These are phyloP conservation scores for Dryoscopus gambensis DNA, from an alignment of 2,113 vertebrate genomes.

Conservation along the genomic window DNA sequence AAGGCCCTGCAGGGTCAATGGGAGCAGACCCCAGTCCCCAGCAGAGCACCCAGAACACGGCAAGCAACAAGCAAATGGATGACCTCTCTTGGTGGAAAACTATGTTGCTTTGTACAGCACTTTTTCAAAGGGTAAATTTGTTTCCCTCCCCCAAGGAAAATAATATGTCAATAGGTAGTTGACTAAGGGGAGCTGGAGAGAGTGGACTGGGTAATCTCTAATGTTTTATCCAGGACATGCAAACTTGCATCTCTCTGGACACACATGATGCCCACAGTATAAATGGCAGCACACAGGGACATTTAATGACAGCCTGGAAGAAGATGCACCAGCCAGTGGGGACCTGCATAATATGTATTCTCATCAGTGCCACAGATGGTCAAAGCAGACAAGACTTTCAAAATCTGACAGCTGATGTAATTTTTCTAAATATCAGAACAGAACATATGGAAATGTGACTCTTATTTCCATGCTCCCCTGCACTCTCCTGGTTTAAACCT, in stretches of 20 bases:
- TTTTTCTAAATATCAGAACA: conserved; percentile 20
- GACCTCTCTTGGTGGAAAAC: not conserved
- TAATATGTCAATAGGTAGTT: not conserved
- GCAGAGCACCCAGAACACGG: not conserved
- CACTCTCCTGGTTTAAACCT: not conserved
- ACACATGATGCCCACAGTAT: too few species aligned
- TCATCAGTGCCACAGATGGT: not conserved
- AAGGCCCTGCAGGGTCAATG: not conserved
- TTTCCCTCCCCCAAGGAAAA: not conserved
- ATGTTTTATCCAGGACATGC: not conserved
- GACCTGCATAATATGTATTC: fast-evolving
- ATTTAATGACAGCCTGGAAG: not conserved
- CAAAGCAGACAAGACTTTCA: not conserved
- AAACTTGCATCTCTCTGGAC: not conserved
- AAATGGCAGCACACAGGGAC: not conserved
- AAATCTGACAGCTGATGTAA: conserved; percentile 1
- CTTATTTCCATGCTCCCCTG: not conserved
- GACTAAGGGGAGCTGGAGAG: not conserved
- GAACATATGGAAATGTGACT: not conserved
- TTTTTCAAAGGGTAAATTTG: not conserved
- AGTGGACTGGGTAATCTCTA: not conserved
- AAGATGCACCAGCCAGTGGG: not conserved
- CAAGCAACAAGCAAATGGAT: not conserved
- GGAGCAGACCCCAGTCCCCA: not conserved
- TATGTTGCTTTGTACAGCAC: not conserved